Conservation (phyloP, 2,113 vertebrate species). For the Colistium nudipinnis region DNA sequence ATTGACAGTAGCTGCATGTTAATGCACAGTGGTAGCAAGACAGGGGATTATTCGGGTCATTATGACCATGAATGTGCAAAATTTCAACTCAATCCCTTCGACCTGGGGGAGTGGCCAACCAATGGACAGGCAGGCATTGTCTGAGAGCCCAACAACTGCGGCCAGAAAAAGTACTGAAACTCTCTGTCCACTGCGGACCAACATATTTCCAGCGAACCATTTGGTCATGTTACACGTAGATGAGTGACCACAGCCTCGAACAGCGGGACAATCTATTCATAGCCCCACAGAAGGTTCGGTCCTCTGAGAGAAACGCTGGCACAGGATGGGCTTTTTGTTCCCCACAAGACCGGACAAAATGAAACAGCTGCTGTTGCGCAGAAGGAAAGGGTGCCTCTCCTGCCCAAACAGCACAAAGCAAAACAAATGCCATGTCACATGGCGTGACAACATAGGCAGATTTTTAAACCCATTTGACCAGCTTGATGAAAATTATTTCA, state of each 20-base stretch:
- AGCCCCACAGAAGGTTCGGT: slow-evolving; percentile 41
- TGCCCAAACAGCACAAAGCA: slow-evolving; percentile 28
- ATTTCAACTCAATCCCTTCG: neutral
- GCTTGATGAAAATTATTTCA: slow-evolving; percentile 34
- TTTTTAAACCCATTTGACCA: slow-evolving; percentile 39
- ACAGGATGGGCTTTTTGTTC: slow-evolving; percentile 52
- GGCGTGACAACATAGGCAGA: slow-evolving; percentile 5
- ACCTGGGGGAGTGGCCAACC: neutral
- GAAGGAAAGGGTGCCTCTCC: slow-evolving; percentile 22
- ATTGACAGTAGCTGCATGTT: neutral
- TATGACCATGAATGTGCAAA: neutral
- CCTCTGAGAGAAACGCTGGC: slow-evolving; percentile 51
- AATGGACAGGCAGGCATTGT: neutral
- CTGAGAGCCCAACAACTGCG: neutral
- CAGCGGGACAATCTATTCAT: slow-evolving; percentile 7
- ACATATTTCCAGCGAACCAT: neutral
- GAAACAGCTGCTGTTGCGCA: slow-evolving; percentile 23
- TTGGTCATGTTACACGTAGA: slow-evolving; percentile 3
- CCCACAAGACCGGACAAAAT: slow-evolving; percentile 29
- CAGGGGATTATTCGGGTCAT: neutral
- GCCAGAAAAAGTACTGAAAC: neutral
- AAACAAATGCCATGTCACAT: slow-evolving; percentile 3
- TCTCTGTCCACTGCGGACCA: neutral
- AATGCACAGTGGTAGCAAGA: neutral
- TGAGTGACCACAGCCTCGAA: slow-evolving; percentile 8